phyloP scores from a whole-genome alignment of 2,797 vertebrate species.

The Spinus pinus region DNA sequence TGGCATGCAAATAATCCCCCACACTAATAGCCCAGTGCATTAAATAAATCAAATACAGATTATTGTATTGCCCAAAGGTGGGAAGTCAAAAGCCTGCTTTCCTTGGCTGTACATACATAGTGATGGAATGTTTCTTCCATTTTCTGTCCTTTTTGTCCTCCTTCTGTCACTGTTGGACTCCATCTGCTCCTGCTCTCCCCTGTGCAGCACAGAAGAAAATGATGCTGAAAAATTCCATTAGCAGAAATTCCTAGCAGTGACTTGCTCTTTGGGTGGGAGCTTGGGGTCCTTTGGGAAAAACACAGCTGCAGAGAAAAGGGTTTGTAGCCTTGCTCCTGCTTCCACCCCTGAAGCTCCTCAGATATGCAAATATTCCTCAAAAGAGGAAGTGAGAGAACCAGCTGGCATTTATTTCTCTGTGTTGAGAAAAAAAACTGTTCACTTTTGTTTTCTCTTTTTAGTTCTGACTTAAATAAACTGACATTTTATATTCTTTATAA shows the following conservation, averaged over 20 bases:
- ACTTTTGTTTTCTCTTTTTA: neutral
- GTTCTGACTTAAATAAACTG: neutral
- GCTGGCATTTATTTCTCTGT: neutral
- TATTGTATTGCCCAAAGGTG: neutral
- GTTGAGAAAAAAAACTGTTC: neutral
- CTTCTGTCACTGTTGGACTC: neutral
- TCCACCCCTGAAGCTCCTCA: neutral
- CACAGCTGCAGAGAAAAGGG: neutral
- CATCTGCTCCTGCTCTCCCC: neutral
- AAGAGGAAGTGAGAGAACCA: neutral
- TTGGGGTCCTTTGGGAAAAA: neutral
- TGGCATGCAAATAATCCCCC: neutral
- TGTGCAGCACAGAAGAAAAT: neutral
- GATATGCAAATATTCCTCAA: neutral
- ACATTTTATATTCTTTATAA: no score
- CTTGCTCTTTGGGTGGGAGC: neutral
- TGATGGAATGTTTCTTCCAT: neutral
- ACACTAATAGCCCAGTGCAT: accelerated
- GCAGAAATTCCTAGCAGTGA: neutral
- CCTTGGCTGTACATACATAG: accelerated
- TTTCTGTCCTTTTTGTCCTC: neutral
- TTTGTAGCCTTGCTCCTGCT: neutral
- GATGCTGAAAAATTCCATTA: neutral
- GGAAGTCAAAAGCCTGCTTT: neutral
- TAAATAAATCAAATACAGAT: accelerated